Base-by-base conservation (phyloP, 2,888 invertebrate genomes). In the Agrilus mali region DNA sequence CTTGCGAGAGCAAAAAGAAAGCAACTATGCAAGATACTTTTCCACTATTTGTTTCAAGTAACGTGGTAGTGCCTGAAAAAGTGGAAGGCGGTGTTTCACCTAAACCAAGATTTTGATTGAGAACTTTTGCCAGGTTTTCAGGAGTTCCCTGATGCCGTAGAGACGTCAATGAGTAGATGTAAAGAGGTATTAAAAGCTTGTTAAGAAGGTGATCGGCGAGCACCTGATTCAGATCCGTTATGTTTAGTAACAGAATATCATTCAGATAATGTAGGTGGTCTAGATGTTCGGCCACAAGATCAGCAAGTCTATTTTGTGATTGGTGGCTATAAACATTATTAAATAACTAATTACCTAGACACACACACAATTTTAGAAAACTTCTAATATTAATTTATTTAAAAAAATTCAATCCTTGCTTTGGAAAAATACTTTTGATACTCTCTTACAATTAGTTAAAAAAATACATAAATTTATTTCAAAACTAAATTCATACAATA, bases 261-360 rank as follows among this genome's bases (percentile, higher is more conserved):
- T 96, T 97, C 44, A 97, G 73, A 65, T 97, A 97, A 68, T 97
- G 96, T 12, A 97, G 74, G 64, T 97, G 94, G 67, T 98, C 97
- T 51, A 97, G 70, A 66, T 97, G 96, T 67, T 96, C 96, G 0
- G 95, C 96, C 2, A 97, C 94, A 50, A 97, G 69, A 67, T 95
- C 95, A 10, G 93, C 82, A 39, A 98, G 72, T 57, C 89, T 80
- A 57, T 87, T 86, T 60, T 90, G 84, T 15, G 89, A 89, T 69
- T 88, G 86, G 62, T 93, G 90, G 66, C 93, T 93, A 69, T 50
- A 72, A 74, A 55, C 8, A 2, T 7, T 27, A 36, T 41, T 7
- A 31, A 37, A 12, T 4, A 13, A n/a, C 1, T 38, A 22, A 22
- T 12, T 7, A 6, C 8, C 35, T 8, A 35, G 2, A 4, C 3